Evolutionary conservation across 2,888 invertebrate species (phyloP).

Genomic region (Germaria angustata): DNA sequence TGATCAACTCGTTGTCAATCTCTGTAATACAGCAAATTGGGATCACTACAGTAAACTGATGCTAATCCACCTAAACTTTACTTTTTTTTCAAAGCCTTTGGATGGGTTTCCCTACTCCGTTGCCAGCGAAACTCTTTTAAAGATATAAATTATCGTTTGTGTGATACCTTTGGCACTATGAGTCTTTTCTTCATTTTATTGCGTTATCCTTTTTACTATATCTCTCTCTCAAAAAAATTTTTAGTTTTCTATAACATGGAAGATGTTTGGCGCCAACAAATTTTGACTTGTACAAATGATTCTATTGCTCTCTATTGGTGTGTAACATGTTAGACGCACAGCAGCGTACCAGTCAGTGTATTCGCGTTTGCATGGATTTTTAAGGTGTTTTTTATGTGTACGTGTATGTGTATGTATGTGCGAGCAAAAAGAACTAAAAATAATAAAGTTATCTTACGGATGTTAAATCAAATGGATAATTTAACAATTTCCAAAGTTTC

Average conservation of each 20-base stretch:
- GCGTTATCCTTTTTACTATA: conserved; percentile 7
- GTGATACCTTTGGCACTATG: conserved; percentile 71
- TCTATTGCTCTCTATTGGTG: conserved; percentile 62
- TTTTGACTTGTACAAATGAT: conserved; percentile 78
- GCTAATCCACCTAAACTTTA: too few species aligned
- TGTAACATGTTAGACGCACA: conserved; percentile 65
- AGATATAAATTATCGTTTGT: conserved; percentile 77
- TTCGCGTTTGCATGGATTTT: not conserved
- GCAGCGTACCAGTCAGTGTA: conserved; percentile 3
- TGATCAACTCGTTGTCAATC: too few species aligned
- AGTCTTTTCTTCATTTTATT: conserved; percentile 29
- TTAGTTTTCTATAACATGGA: conserved; percentile 62
- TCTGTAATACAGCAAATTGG: too few species aligned
- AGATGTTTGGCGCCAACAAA: conserved; percentile 77
- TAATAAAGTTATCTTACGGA: conserved; percentile 58
- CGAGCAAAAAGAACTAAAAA: conserved; percentile 8
- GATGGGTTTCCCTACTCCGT: conserved; percentile 32
- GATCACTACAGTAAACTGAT: too few species aligned
- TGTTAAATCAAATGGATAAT: conserved; percentile 62
- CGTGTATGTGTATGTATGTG: not conserved
- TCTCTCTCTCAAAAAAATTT: conserved; percentile 31
- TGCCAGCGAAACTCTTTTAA: conserved; percentile 73
- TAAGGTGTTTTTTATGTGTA: conserved; percentile 29
- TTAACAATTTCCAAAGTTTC: conserved; percentile 44
- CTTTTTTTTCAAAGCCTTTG: not conserved